Evolutionary conservation across 2,113 vertebrate species (phyloP).

Genomic region (Speoplatyrhinus poulsoni): DNA sequence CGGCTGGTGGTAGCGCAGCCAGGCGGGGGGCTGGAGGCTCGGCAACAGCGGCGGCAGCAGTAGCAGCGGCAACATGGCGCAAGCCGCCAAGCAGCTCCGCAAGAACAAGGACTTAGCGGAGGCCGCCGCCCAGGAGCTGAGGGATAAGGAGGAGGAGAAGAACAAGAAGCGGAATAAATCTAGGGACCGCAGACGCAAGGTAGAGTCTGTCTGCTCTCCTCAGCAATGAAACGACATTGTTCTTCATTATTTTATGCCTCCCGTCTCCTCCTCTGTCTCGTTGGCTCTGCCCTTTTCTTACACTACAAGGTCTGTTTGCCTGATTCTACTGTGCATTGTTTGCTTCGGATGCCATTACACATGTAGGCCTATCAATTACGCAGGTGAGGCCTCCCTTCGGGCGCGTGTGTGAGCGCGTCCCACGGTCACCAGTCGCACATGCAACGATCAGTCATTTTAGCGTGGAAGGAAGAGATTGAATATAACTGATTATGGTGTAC

Average conservation of each 20-base stretch:
- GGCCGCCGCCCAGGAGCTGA: slow-evolving; percentile 91
- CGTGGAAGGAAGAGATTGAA: too few relatives aligned
- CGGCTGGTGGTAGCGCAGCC: slow-evolving; percentile 41
- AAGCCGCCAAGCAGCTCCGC: slow-evolving; percentile 97
- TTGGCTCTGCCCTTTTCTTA: slow-evolving; percentile 1
- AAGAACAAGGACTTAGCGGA: slow-evolving; percentile 97
- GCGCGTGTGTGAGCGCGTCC: slow-evolving; percentile 5
- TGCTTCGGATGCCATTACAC: slow-evolving; percentile 38
- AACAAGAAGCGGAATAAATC: slow-evolving; percentile 92
- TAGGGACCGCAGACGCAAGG: slow-evolving; percentile 94
- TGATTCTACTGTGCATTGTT: slow-evolving; percentile 35
- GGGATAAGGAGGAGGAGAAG: slow-evolving; percentile 94
- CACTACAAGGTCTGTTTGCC: slow-evolving; percentile 3
- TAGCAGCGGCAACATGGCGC: slow-evolving; percentile 87
- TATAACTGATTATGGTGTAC: too few relatives aligned
- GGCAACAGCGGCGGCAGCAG: slow-evolving; percentile 49
- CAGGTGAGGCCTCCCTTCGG: slow-evolving; percentile 48
- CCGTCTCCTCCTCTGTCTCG: slow-evolving; percentile 16
- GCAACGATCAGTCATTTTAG: too few relatives aligned
- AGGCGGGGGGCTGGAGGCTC: slow-evolving; percentile 56
- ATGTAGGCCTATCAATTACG: slow-evolving; percentile 40
- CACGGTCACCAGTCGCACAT: too few relatives aligned
- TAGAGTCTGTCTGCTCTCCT: slow-evolving; percentile 46
- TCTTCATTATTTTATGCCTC: background rate
- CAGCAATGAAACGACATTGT: too few relatives aligned